Percentiles rank a stretch among this genome's conserved stretches.
phyloP scores from a whole-genome alignment of 2,113 vertebrate species.

The Argyrosomus japonicus region DNA sequence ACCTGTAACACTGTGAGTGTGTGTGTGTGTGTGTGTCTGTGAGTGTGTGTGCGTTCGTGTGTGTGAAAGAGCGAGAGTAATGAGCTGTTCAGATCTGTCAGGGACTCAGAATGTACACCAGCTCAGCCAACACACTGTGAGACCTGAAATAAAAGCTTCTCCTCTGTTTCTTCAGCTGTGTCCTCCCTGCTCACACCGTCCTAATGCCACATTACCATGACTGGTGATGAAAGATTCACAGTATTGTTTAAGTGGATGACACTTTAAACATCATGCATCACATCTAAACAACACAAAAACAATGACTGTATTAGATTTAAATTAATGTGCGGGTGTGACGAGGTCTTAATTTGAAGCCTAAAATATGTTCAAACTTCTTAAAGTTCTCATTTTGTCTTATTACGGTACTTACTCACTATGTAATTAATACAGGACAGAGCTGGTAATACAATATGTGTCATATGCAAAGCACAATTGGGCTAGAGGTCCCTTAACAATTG shows the following conservation, averaged over 20 bases:
- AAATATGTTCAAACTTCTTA: neutral
- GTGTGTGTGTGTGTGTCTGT: conserved; percentile 19
- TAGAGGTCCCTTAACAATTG: conserved; percentile 33
- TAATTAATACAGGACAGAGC: neutral
- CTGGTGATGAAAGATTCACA: conserved; percentile 3
- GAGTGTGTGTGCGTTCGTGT: neutral
- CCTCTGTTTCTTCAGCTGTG: neutral
- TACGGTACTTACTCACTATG: neutral
- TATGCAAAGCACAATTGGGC: conserved; percentile 29
- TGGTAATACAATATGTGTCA: conserved; percentile 27
- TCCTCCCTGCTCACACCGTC: neutral
- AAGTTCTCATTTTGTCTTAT: neutral
- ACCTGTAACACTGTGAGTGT: conserved; percentile 61
- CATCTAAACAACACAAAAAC: neutral
- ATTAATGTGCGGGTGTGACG: neutral
- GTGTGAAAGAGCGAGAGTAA: conserved; percentile 40
- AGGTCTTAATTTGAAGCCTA: neutral
- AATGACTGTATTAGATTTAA: neutral
- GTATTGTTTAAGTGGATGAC: conserved; percentile 3
- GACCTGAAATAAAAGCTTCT: neutral
- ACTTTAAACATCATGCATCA: conserved; percentile 1
- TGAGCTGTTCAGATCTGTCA: conserved; percentile 55
- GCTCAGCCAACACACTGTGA: conserved; percentile 9
- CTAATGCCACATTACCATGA: neutral
- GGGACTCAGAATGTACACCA: conserved; percentile 17